phyloP scores from a whole-genome alignment of 2,888 invertebrate genomes.

The Eupithecia exiguata region DNA sequence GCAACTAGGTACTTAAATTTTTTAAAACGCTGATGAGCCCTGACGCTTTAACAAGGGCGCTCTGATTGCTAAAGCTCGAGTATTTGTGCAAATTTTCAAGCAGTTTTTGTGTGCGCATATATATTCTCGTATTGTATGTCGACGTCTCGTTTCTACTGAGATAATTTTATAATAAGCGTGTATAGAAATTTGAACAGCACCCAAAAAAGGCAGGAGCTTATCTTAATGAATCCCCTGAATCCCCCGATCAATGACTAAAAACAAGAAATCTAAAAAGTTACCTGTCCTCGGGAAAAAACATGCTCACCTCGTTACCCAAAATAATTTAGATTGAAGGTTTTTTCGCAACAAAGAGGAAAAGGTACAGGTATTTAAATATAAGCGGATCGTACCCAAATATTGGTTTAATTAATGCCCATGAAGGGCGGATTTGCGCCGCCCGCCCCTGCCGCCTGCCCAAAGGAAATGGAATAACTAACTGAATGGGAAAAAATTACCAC shows the following conservation, averaged over 20 bases:
- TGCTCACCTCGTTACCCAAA: not conserved
- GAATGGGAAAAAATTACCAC: conserved; percentile 10
- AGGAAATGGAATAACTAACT: conserved; percentile 15
- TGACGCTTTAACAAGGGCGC: too few relatives aligned
- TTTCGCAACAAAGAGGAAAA: conserved; percentile 6
- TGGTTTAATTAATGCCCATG: conserved; percentile 20
- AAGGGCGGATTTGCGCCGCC: conserved; percentile 3
- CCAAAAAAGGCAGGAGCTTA: not conserved
- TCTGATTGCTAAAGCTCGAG: too few relatives aligned
- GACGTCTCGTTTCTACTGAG: not conserved
- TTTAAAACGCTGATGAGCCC: too few relatives aligned
- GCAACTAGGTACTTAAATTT: too few relatives aligned
- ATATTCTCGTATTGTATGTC: not conserved
- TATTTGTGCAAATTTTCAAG: not conserved
- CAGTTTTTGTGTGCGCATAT: not conserved
- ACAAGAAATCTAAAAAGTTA: not conserved
- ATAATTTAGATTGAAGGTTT: conserved; percentile 3
- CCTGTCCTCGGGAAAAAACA: not conserved
- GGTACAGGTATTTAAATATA: conserved; percentile 8
- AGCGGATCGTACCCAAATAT: conserved; percentile 12
- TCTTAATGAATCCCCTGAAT: not conserved
- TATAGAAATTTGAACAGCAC: not conserved
- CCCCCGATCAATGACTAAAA: not conserved
- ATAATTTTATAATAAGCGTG: not conserved
- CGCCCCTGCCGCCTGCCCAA: not conserved